A percentile compares a stretch with the other conserved stretches of the same genome.
Evolutionary conservation across 2,113 vertebrate species (phyloP).

Genomic region (Dromiciops gliroides): DNA sequence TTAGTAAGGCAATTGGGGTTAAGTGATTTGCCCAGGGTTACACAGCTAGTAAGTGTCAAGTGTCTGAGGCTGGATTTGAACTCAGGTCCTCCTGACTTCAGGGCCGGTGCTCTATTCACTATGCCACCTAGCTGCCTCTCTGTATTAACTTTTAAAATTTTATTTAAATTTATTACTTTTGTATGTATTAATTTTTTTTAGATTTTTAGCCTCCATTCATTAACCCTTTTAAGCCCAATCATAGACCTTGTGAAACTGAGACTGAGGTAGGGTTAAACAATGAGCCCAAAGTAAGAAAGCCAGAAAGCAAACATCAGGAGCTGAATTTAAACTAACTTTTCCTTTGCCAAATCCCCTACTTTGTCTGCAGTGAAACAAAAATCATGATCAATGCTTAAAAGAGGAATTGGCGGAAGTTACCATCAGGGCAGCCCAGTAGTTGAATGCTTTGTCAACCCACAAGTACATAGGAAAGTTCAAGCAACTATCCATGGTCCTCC

Average conservation of each 20-base stretch:
- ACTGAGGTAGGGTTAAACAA: background rate
- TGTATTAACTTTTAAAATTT: no score
- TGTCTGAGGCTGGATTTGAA: no score
- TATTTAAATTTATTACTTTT: background rate
- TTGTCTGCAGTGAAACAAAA: background rate
- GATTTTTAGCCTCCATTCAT: background rate
- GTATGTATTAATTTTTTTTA: background rate
- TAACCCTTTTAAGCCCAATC: background rate
- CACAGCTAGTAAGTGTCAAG: no score
- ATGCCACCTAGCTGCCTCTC: no score
- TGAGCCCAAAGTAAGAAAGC: background rate
- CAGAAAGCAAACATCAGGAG: background rate
- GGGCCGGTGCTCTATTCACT: no score
- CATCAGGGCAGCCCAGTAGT: background rate
- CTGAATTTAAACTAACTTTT: background rate
- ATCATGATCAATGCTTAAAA: background rate
- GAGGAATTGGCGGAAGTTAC: background rate
- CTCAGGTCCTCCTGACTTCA: no score
- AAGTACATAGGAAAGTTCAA: background rate
- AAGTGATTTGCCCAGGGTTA: no score
- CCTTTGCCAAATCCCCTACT: background rate
- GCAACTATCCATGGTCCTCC: background rate
- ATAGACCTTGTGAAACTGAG: background rate
- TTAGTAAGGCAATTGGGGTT: no score
- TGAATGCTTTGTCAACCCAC: background rate